phyloP scores from a whole-genome alignment of 2,888 invertebrate genomes.

The Nematopogon swammerdamellus region DNA sequence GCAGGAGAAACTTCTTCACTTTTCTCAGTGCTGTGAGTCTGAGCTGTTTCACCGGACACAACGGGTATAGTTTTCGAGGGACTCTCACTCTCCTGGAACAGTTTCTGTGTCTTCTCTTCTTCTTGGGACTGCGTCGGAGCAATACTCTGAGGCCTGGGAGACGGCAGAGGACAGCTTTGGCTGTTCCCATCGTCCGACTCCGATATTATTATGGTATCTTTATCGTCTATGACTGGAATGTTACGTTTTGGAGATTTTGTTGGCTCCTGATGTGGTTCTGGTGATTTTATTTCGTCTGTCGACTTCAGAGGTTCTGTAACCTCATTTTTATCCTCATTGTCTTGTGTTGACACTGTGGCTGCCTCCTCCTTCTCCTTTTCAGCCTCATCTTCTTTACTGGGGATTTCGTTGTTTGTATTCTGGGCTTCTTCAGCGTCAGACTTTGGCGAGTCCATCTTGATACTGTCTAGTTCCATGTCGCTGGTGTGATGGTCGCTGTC shows the following conservation, averaged over 20 bases:
- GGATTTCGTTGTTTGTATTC: neutral
- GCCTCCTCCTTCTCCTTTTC: neutral
- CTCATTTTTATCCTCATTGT: conserved; percentile 4
- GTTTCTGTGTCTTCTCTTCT: conserved; percentile 30
- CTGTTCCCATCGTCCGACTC: conserved; percentile 50
- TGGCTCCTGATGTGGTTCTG: conserved; percentile 28
- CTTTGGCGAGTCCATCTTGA: conserved; percentile 48
- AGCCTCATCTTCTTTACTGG: neutral
- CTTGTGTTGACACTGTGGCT: neutral
- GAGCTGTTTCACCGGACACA: conserved; percentile 40
- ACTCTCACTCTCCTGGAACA: conserved; percentile 33
- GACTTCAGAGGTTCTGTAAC: conserved; percentile 15
- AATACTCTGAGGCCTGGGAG: conserved; percentile 32
- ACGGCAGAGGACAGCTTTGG: conserved; percentile 47
- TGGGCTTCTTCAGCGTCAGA: conserved; percentile 36
- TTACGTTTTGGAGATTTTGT: conserved; percentile 28
- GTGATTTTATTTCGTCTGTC: conserved; percentile 21
- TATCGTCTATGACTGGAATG: conserved; percentile 26
- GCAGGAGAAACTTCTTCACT: conserved; percentile 26
- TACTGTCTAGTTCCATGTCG: conserved; percentile 48
- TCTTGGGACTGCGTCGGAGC: conserved; percentile 25
- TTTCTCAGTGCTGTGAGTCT: conserved; percentile 41
- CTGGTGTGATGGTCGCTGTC: conserved; percentile 49
- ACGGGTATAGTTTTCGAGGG: conserved; percentile 42
- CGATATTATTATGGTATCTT: conserved; percentile 46